Evolutionary conservation across 2,113 vertebrate genomes (phyloP).

Genomic region (Chamaea fasciata): DNA sequence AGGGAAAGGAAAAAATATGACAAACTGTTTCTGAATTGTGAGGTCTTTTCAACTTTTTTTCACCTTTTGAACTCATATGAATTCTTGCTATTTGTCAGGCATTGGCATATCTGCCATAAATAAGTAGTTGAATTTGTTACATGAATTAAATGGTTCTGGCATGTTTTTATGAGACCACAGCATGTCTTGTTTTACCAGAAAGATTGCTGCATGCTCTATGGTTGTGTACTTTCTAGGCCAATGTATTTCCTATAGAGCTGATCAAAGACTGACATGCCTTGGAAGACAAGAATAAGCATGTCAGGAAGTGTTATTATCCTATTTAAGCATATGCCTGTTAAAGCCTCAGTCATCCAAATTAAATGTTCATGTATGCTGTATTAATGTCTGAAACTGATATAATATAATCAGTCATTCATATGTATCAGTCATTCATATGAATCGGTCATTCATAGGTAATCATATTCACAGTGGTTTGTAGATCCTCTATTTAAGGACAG

Average conservation of each 20-base stretch:
- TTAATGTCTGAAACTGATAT: neutral
- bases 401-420: neutral
- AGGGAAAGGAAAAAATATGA: fast-evolving
- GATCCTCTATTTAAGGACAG: neutral
- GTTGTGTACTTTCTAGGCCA: neutral
- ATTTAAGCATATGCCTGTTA: neutral
- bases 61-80: neutral
- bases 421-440: neutral
- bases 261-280: neutral
- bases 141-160: neutral
- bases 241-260: neutral
- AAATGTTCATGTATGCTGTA: neutral
- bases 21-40: neutral
- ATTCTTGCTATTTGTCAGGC: neutral
- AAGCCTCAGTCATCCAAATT: neutral
- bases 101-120: neutral
- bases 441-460: neutral
- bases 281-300: constrained; percentile 8
- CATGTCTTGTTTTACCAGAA: neutral
- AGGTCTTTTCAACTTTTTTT: neutral
- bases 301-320: neutral
- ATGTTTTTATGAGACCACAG: constrained; percentile 4
- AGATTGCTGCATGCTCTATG: neutral
- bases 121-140: neutral
- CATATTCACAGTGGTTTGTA: neutral